Conservation (phyloP, 1,140 invertebrate genomes). For the Drosophila triauraria region DNA sequence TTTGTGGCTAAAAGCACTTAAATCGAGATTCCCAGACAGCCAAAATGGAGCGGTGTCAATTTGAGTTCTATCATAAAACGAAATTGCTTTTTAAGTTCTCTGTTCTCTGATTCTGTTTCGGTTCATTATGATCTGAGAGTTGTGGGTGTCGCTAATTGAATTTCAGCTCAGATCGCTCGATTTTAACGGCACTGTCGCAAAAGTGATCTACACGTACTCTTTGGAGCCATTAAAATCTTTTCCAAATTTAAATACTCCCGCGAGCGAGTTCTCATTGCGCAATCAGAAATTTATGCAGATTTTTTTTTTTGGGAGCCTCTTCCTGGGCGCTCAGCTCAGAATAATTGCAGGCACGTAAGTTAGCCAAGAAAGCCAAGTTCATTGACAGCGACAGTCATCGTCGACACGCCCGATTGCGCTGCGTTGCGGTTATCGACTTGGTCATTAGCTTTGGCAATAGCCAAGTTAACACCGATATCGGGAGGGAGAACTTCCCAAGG, state of each 20-base stretch:
- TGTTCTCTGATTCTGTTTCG: constrained; percentile 14
- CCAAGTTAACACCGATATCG: constrained; percentile 34
- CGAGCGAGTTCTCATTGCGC: constrained; percentile 55
- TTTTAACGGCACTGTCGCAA: constrained; percentile 62
- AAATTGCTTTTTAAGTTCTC: constrained; percentile 75
- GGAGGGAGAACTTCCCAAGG: constrained; percentile 16
- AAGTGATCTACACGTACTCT: constrained; percentile 44
- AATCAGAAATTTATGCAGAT: constrained; percentile 58
- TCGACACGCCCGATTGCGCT: constrained; percentile 69
- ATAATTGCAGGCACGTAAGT: constrained; percentile 76
- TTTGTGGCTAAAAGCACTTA: constrained; percentile 24
- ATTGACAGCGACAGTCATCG: constrained; percentile 65
- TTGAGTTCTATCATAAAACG: constrained; percentile 72
- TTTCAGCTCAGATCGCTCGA: constrained; percentile 55
- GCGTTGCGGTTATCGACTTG: constrained; percentile 58
- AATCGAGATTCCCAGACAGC: constrained; percentile 23
- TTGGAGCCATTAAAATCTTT: constrained; percentile 36
- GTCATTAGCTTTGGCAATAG: constrained; percentile 62
- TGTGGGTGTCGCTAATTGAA: constrained; percentile 80
- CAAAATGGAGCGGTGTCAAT: constrained; percentile 58
- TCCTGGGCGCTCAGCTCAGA: constrained; percentile 41
- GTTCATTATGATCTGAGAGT: constrained; percentile 36
- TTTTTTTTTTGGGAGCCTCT: constrained; percentile 3
- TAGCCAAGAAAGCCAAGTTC: constrained; percentile 56
- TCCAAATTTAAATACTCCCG: constrained; percentile 24